A percentile compares a stretch with the other conserved stretches of the same genome.
Evolutionary conservation across 1,140 invertebrate species (phyloP).

Genomic region (Hormaphis cornu): DNA sequence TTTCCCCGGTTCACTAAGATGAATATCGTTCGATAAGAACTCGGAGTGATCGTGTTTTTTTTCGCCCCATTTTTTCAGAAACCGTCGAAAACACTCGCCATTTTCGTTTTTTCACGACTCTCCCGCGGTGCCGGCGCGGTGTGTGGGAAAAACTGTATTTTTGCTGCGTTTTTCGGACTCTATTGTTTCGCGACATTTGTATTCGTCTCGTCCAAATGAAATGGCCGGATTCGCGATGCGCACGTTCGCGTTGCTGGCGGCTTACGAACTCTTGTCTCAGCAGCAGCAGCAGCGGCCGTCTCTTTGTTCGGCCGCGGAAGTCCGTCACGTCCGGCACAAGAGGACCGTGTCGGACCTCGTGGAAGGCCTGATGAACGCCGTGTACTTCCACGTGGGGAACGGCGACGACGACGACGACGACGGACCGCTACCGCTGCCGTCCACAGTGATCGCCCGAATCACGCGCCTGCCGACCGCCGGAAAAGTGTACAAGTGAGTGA

Average conservation of each 20-base stretch:
- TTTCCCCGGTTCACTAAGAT: no score
- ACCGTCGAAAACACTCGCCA: no score
- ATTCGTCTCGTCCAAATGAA: background rate
- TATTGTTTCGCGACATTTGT: no score
- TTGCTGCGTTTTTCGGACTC: no score
- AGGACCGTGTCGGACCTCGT: constrained; percentile 15
- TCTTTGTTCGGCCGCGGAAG: background rate
- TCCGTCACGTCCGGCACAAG: background rate
- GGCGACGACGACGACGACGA: no score
- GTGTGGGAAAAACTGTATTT: no score
- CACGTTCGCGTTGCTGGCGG: background rate
- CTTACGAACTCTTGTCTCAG: background rate
- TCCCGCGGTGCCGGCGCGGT: no score
- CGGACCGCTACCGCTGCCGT: background rate
- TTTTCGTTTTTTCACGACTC: no score
- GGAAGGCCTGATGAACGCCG: constrained; percentile 5
- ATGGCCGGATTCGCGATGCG: background rate
- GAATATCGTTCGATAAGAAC: no score
- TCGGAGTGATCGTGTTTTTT: no score
- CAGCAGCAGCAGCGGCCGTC: background rate
- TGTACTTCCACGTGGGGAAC: background rate
- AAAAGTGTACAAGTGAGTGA: background rate
- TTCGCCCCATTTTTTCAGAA: no score
- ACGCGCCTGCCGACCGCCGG: background rate
- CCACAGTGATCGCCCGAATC: constrained; percentile 9